phyloP scores from a whole-genome alignment of 1,140 invertebrate genomes.

The Ceratosolen solmsi region DNA sequence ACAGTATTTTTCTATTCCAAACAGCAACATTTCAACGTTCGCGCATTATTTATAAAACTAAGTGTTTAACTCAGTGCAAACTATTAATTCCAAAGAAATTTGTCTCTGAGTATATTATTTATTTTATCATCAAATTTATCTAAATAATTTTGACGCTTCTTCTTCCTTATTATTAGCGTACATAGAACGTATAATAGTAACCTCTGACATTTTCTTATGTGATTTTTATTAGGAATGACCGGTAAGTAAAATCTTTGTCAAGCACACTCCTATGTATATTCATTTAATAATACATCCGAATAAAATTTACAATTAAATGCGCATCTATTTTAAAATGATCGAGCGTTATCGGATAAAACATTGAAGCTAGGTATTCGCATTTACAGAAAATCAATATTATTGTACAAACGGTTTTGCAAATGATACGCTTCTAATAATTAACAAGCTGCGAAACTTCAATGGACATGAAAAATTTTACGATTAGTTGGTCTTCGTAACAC shows the following conservation, averaged over 20 bases:
- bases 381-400: no score
- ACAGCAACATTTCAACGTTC: not conserved
- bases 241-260: not conserved
- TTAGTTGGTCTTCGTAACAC: no score
- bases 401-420: no score
- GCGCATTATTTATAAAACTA: not conserved
- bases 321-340: not conserved
- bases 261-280: not conserved
- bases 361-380: no score
- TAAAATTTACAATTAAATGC: not conserved
- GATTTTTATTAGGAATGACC: not conserved
- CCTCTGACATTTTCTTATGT: not conserved
- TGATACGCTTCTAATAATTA: no score
- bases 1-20: not conserved
- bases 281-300: not conserved
- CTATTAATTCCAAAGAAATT: not conserved
- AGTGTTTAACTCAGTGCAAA: not conserved
- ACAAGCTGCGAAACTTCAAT: no score
- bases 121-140: not conserved
- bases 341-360: no score
- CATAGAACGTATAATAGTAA: no score
- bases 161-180: no score
- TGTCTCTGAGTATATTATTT: not conserved
- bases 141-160: not conserved
- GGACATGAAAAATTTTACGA: no score